A percentile compares a stretch with the other conserved stretches of the same genome.
phyloP scores from a whole-genome alignment of 2,888 invertebrate species.

The Pseudococcus jackbeardsleyi region DNA sequence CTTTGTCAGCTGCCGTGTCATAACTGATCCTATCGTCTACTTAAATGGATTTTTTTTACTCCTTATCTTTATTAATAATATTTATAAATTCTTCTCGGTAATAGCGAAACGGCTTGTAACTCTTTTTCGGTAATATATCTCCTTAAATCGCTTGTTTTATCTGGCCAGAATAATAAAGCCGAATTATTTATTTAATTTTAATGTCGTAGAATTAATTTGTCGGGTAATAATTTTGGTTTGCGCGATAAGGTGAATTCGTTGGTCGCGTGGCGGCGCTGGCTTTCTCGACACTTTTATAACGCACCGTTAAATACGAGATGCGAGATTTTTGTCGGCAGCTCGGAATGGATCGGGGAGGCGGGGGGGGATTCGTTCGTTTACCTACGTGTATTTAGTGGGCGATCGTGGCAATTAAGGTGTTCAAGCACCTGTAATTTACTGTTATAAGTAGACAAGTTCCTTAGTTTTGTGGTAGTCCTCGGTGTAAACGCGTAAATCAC shows the following conservation, averaged over 20 bases:
- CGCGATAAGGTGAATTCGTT: slow-evolving; percentile 56
- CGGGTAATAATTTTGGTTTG: slow-evolving; percentile 55
- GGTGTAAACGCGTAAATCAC: slow-evolving; percentile 50
- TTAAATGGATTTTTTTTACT: slow-evolving; percentile 56
- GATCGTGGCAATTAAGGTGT: slow-evolving; percentile 53
- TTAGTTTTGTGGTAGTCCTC: slow-evolving; percentile 32
- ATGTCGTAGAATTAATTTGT: slow-evolving; percentile 61
- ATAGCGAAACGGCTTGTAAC: slow-evolving; percentile 28
- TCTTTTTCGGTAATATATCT: slow-evolving; percentile 51
- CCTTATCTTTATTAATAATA: slow-evolving; percentile 40
- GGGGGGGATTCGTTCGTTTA: slow-evolving; percentile 11
- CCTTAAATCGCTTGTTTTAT: slow-evolving; percentile 45
- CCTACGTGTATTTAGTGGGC: slow-evolving; percentile 32
- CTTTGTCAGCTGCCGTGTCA: slow-evolving; percentile 64
- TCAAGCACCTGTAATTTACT: slow-evolving; percentile 50
- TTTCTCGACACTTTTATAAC: slow-evolving; percentile 47
- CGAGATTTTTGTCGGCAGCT: slow-evolving; percentile 33
- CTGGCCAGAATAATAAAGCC: slow-evolving; percentile 35
- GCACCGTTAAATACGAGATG: slow-evolving; percentile 29
- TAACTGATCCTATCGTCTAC: slow-evolving; percentile 61
- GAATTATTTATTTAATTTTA: slow-evolving; percentile 56
- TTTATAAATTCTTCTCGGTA: slow-evolving; percentile 35
- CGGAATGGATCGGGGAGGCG: too few species aligned
- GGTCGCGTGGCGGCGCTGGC: slow-evolving; percentile 60
- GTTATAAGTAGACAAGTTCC: slow-evolving; percentile 49